Percentiles rank a stretch among this genome's conserved stretches.
Evolutionary conservation across 2,113 vertebrate species (phyloP).

Genomic region (Pao palembangensis): DNA sequence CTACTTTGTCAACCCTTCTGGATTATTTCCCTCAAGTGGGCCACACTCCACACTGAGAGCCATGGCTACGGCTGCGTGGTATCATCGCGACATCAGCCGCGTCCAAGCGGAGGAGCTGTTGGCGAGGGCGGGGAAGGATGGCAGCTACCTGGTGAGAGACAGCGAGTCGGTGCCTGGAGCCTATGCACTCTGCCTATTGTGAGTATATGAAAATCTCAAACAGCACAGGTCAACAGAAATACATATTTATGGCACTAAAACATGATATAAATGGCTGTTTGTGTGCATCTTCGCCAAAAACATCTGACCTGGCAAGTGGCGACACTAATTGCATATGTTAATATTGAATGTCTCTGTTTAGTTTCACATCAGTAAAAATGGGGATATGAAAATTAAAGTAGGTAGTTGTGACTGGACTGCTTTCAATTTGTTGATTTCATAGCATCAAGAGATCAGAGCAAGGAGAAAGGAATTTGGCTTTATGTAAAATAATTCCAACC

Average conservation of each 20-base stretch:
- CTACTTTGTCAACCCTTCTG: conserved; percentile 44
- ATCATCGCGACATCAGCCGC: conserved; percentile 85
- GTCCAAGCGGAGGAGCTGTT: conserved; percentile 83
- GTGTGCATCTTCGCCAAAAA: too few relatives aligned
- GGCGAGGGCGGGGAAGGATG: conserved; percentile 80
- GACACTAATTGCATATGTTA: too few relatives aligned
- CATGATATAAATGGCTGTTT: background rate
- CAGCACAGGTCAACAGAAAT: background rate
- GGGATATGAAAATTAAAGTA: too few relatives aligned
- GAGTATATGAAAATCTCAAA: conserved; percentile 55
- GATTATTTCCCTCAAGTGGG: conserved; percentile 35
- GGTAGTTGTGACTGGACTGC: too few relatives aligned
- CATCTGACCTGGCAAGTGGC: too few relatives aligned
- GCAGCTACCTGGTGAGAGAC: conserved; percentile 86
- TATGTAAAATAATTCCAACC: conserved; percentile 2
- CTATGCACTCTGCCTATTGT: conserved; percentile 86
- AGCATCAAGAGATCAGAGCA: conserved; percentile 2
- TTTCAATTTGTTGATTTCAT: background rate
- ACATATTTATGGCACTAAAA: background rate
- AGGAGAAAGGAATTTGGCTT: conserved; percentile 3
- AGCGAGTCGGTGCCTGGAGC: conserved; percentile 87
- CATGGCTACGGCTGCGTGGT: conserved; percentile 80
- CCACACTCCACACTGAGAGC: conserved; percentile 29
- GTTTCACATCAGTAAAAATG: too few relatives aligned
- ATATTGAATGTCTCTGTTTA: too few relatives aligned